phyloP scores from a whole-genome alignment of 2,113 vertebrate species.

The Balaenoptera acutorostrata region DNA sequence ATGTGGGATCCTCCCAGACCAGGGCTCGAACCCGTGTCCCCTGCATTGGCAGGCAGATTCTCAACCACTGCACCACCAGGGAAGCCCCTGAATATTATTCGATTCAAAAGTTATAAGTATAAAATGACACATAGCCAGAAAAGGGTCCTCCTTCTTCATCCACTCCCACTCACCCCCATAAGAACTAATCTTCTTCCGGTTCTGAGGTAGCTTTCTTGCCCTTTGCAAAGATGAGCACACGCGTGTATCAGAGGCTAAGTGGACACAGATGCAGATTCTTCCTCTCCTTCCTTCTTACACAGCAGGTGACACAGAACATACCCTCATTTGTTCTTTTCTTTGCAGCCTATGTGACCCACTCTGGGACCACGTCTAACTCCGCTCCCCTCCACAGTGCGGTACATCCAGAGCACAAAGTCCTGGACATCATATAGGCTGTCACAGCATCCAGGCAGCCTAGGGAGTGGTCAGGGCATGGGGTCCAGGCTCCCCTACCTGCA shows the following conservation, averaged over 20 bases:
- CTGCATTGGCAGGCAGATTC: no score
- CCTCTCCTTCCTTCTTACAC: neutral
- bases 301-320: neutral
- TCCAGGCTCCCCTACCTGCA: neutral
- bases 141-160: neutral
- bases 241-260: neutral
- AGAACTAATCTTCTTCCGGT: neutral
- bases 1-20: no score
- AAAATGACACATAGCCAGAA: neutral
- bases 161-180: neutral
- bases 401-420: neutral
- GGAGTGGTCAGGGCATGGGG: neutral
- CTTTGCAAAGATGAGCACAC: neutral
- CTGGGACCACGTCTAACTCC: neutral
- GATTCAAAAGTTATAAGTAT: neutral
- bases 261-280: neutral
- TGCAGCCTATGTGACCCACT: neutral
- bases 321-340: neutral
- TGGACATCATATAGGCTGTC: rapidly evolving
- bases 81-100: neutral
- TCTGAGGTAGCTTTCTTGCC: neutral
- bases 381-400: rapidly evolving
- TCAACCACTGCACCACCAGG: no score
- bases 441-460: neutral
- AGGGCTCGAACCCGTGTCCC: no score